Percentiles rank a stretch among this genome's conserved stretches.
These are phyloP conservation scores for Eonycteris spelaea DNA, from an alignment of 2,113 vertebrate species.

Conservation along the genomic window DNA sequence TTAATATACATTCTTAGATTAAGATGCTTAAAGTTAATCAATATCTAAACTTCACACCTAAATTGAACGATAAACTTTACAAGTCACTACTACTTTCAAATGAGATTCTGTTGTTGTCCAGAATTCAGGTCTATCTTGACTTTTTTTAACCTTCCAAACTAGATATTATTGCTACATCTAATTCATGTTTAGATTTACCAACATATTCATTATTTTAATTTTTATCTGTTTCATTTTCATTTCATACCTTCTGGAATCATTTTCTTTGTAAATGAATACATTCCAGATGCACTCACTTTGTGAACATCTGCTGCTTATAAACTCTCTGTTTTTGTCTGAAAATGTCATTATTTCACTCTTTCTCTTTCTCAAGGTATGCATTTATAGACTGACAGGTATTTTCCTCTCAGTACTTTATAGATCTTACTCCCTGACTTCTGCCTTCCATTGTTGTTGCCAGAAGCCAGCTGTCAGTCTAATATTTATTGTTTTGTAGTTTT, in stretches of 20 bases:
- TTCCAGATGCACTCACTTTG: neutral
- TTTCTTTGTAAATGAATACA: neutral
- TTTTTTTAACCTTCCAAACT: neutral
- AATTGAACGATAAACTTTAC: neutral
- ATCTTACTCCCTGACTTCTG: neutral
- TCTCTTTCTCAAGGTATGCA: neutral
- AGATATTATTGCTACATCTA: neutral
- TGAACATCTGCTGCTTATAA: neutral
- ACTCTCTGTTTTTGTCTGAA: neutral
- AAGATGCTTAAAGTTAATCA: neutral
- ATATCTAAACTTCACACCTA: neutral
- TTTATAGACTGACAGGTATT: neutral
- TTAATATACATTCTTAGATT: neutral
- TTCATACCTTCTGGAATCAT: neutral
- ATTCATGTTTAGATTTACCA: neutral
- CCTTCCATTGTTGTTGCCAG: neutral
- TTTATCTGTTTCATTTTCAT: slow-evolving; percentile 1
- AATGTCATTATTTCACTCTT: neutral
- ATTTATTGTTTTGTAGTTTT: neutral
- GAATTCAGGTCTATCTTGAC: neutral
- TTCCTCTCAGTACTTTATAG: neutral
- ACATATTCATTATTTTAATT: neutral
- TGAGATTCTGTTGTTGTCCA: neutral
- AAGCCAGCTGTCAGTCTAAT: neutral
- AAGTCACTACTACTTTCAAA: neutral